These are phyloP conservation scores for Spinibarbus caldwelli DNA, from an alignment of 2,797 vertebrate genomes.

Conservation along the genomic window DNA sequence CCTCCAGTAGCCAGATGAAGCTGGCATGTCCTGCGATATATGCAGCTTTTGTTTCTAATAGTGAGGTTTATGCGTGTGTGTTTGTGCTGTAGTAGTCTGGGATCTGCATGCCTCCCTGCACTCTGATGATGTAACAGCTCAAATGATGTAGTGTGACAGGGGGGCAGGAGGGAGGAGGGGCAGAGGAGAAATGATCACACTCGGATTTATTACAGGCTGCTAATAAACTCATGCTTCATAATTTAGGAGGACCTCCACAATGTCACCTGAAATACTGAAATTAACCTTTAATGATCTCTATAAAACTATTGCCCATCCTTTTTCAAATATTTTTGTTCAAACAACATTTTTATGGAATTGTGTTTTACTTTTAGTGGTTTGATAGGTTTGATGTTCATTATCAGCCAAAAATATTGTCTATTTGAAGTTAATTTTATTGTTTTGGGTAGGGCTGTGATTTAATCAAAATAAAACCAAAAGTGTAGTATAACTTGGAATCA, in stretches of 20 bases:
- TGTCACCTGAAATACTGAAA: background rate
- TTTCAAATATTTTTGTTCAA: no score
- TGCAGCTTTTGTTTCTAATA: slow-evolving; percentile 11
- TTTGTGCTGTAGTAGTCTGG: slow-evolving; percentile 33
- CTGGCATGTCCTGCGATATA: background rate
- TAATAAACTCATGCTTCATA: slow-evolving; percentile 14
- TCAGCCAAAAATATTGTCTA: no score
- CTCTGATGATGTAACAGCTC: slow-evolving; percentile 49
- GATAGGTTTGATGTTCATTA: no score
- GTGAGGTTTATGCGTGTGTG: slow-evolving; percentile 1
- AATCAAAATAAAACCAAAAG: no score
- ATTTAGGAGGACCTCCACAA: background rate
- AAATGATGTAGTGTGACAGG: slow-evolving; percentile 52
- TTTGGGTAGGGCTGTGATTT: no score
- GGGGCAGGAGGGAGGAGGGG: slow-evolving; percentile 34
- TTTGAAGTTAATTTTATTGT: no score
- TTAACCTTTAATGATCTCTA: background rate
- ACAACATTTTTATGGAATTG: no score
- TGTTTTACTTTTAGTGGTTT: no score
- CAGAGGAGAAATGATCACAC: slow-evolving; percentile 24
- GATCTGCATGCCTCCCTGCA: slow-evolving; percentile 42
- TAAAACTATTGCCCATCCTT: background rate
- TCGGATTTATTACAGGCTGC: slow-evolving; percentile 8
- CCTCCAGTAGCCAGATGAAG: background rate
- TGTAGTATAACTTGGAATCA: no score